Base-by-base conservation (phyloP, 2,113 vertebrate species). In the Argyrosomus japonicus region DNA sequence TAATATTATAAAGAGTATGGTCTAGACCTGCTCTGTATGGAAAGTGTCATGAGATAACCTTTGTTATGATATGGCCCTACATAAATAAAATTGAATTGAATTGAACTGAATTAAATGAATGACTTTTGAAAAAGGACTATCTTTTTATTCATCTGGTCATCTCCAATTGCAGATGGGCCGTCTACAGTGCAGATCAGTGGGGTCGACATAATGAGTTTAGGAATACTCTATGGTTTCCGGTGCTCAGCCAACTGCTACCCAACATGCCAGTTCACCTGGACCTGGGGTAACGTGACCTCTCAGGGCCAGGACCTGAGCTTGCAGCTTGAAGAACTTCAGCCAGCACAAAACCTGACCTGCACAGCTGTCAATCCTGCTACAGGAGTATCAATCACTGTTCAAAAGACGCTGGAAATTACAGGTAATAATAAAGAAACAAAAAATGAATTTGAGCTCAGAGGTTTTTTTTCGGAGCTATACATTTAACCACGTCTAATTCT, bases 231-330 rank as follows among this genome's bases (percentile, higher is more conserved):
- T 13, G 13, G 29, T 17, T 77, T 77, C 63, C 23, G 48, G 18
- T 77, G 75, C 63, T 68, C 51, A 7, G 63, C 63, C 23, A 68
- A 25, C 48, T 77, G 75, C 53, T 57, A 77, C 51, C 75, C 75
- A 0, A 4, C 75, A 17, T 77, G 75, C 40, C 17, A n/a, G 18
- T 58, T 68, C 40, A 67, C 40, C 75, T 77, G 75, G 75, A 68
- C 25, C 36, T 6, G 25, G 19, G 75, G 23, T 12, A 47, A 58
- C 4, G 9, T 32, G 40, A 77, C 40, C 25, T 48, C 25, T 18
- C 18, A 29, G 7, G 75, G 75, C 53, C 40, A 53, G 0, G 15
- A 47, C 13, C 53, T 77, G 40, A 58, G 25, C 23, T 17, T 77
- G 40, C 23, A 17, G 13, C 5, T 47, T 2, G 8, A 0, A 3